Conservation (phyloP, 2,888 invertebrate genomes). For the Hypsopygia costalis region DNA sequence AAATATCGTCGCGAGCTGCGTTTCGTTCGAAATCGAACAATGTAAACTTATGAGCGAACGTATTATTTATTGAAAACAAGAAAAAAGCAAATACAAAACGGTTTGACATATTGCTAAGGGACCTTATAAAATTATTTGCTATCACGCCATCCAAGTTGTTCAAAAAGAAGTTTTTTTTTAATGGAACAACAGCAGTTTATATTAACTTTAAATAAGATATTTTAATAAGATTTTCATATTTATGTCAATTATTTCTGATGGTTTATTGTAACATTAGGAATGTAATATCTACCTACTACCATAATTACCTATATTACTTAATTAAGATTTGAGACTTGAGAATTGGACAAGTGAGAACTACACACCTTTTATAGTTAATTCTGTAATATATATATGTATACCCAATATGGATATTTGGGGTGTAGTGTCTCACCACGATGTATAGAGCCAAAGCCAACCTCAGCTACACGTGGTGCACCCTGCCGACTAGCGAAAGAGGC, state of each 20-base stretch:
- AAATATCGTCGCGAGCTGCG: constrained; percentile 64
- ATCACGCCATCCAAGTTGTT: constrained; percentile 71
- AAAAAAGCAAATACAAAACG: constrained; percentile 57
- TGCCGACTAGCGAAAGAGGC: no score
- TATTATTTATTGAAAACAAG: constrained; percentile 74
- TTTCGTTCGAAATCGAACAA: constrained; percentile 68
- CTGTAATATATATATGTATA: no score
- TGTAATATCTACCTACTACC: no score
- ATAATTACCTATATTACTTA: no score
- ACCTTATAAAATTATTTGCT: constrained; percentile 77
- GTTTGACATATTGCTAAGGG: constrained; percentile 76
- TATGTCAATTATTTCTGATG: constrained; percentile 2
- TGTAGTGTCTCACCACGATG: no score
- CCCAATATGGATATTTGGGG: no score
- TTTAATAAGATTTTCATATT: constrained; percentile 1
- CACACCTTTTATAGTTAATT: no score
- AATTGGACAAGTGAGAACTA: no score
- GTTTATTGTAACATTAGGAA: no score
- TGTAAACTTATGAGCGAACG: constrained; percentile 73
- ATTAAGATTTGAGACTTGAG: no score
- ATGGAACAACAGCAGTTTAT: constrained; percentile 1
- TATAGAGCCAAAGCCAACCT: no score
- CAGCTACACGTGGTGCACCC: no score
- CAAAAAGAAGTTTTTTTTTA: constrained; percentile 53
- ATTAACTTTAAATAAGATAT: constrained; percentile 1